Conservation (phyloP, 2,797 vertebrate genomes). For the Masticophis lateralis region DNA sequence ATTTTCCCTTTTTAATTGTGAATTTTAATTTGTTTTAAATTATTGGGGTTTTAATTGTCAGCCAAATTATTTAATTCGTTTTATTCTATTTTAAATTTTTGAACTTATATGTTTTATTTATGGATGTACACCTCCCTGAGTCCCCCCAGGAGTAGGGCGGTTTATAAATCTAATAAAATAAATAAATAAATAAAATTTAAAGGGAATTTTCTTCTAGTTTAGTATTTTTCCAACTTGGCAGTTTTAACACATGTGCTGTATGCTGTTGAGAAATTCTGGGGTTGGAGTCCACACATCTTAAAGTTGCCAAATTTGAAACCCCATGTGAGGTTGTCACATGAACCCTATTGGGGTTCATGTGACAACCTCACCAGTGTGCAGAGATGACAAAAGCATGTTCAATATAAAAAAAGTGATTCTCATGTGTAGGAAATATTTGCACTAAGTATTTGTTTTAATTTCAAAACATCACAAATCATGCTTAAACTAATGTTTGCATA, state of each 20-base stretch:
- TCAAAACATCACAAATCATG: conserved; percentile 2
- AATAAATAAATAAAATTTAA: background rate
- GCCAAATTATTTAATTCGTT: too few relatives aligned
- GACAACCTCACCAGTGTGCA: background rate
- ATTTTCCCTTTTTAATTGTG: too few relatives aligned
- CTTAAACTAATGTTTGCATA: conserved; percentile 32
- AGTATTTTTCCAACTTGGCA: background rate
- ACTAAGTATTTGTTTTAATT: conserved; percentile 1
- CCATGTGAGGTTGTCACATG: too few relatives aligned
- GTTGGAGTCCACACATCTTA: background rate
- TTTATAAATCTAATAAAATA: too few relatives aligned
- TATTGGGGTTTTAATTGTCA: too few relatives aligned
- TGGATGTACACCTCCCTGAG: too few relatives aligned
- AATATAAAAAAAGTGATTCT: background rate
- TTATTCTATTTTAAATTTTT: too few relatives aligned
- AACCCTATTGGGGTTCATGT: background rate
- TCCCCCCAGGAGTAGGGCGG: too few relatives aligned
- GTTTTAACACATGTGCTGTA: background rate
- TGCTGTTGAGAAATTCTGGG: background rate
- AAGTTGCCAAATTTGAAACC: background rate
- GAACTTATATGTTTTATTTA: too few relatives aligned
- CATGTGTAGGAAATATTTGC: background rate
- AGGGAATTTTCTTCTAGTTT: background rate
- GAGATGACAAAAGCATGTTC: background rate
- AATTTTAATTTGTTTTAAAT: too few relatives aligned